phyloP scores from a whole-genome alignment of 2,888 invertebrate species.

The Thymelicus acteon region DNA sequence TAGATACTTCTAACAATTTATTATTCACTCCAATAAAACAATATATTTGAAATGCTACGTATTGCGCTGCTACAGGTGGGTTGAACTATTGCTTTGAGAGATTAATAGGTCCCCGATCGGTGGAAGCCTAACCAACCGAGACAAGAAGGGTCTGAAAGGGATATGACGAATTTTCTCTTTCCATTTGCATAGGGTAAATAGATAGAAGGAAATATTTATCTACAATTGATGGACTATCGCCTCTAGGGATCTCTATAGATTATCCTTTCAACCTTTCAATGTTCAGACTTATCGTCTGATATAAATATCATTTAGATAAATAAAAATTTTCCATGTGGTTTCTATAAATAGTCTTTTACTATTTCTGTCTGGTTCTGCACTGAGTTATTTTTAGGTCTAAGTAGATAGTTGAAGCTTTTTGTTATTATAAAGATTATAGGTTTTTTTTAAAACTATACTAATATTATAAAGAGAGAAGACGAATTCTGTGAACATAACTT shows the following conservation, averaged over 20 bases:
- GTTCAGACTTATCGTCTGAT: background rate
- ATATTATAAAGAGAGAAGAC: no score
- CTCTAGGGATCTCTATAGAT: constrained; percentile 22
- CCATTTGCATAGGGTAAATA: constrained; percentile 24
- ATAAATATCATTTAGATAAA: background rate
- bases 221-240: constrained; percentile 32
- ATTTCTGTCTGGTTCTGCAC: no score
- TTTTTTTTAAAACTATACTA: no score
- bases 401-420: no score
- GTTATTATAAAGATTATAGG: no score
- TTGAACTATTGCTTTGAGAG: constrained; percentile 23
- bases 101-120: constrained; percentile 35
- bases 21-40: no score
- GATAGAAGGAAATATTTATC: constrained; percentile 26
- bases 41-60: no score
- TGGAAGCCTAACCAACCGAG: constrained; percentile 11
- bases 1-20: no score
- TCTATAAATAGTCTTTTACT: no score
- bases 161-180: constrained; percentile 31
- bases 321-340: background rate
- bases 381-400: no score
- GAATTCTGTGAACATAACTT: no score
- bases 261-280: constrained; percentile 13
- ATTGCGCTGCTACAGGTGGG: background rate
- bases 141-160: constrained; percentile 38